Conservation (phyloP, 2,888 invertebrate genomes). For the Carcina quercana region DNA sequence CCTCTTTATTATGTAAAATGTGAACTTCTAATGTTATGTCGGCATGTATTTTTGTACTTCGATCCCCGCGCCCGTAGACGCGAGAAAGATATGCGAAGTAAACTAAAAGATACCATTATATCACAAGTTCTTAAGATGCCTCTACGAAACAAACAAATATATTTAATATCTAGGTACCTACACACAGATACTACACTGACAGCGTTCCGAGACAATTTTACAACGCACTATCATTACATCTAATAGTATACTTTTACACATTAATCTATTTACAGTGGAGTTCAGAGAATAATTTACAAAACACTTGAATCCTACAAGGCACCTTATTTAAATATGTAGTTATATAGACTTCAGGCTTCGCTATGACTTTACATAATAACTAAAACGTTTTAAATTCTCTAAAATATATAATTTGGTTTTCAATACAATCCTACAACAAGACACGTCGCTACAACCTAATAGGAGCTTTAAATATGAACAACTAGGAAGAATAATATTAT, state of each 20-base stretch:
- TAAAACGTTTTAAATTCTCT: constrained; percentile 69
- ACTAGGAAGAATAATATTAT: constrained; percentile 71
- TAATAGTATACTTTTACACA: constrained; percentile 69
- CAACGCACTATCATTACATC: constrained; percentile 55
- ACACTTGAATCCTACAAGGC: constrained; percentile 65
- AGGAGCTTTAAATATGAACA: constrained; percentile 72
- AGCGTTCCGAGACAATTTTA: constrained; percentile 54
- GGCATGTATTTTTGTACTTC: constrained; percentile 65
- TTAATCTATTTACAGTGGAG: constrained; percentile 68
- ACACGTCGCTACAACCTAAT: constrained; percentile 67
- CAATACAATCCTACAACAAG: constrained; percentile 71
- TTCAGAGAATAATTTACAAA: constrained; percentile 67
- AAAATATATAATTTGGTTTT: constrained; percentile 74
- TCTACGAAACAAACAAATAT: constrained; percentile 71
- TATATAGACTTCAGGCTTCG: constrained; percentile 68
- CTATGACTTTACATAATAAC: constrained; percentile 71
- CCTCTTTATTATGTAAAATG: constrained; percentile 58
- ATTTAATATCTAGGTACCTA: constrained; percentile 55
- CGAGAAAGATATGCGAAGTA: constrained; percentile 50
- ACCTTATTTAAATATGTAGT: constrained; percentile 71
- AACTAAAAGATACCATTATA: constrained; percentile 66
- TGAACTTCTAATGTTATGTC: constrained; percentile 60
- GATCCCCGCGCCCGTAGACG: constrained; percentile 36
- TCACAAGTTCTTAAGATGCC: constrained; percentile 72
- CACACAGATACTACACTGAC: constrained; percentile 35